Evolutionary conservation across 2,113 vertebrate genomes (phyloP).

Genomic region (Bostrychus sinensis): DNA sequence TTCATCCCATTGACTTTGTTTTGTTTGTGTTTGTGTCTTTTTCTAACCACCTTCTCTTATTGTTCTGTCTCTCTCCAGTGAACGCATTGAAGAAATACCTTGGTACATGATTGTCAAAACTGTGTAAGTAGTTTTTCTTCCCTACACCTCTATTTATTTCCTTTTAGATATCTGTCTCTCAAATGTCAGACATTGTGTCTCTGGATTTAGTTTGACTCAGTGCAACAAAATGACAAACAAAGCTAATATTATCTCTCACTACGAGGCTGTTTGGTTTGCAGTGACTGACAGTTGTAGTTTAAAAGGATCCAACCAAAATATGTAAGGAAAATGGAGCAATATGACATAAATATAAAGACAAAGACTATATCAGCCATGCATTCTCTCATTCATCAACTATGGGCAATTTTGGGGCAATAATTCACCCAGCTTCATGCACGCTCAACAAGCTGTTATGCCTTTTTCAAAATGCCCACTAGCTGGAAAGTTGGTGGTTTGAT

Average conservation of each 20-base stretch:
- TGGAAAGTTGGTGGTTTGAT: no score
- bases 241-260: conserved; percentile 64
- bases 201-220: conserved; percentile 15
- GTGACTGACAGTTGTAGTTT: conserved; percentile 57
- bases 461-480: no score
- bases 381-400: no score
- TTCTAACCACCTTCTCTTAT: conserved; percentile 49
- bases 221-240: conserved; percentile 68
- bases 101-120: conserved; percentile 78
- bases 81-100: conserved; percentile 75
- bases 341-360: no score
- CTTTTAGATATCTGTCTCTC: conserved; percentile 63
- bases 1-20: conserved; percentile 67
- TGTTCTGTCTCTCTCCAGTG: conserved; percentile 67
- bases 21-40: conserved; percentile 66
- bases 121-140: conserved; percentile 69
- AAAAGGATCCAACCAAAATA: conserved; percentile 32
- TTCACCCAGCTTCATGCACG: no score
- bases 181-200: conserved; percentile 46
- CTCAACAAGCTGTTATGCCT: no score
- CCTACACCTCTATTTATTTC: conserved; percentile 54
- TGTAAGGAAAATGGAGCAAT: conserved; percentile 5
- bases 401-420: no score
- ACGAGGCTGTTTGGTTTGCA: conserved; percentile 38
- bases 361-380: no score